A percentile compares a stretch with the other conserved stretches of the same genome.
These are phyloP conservation scores for Drosophila dunni DNA, from an alignment of 1,140 invertebrate genomes.

Conservation along the genomic window DNA sequence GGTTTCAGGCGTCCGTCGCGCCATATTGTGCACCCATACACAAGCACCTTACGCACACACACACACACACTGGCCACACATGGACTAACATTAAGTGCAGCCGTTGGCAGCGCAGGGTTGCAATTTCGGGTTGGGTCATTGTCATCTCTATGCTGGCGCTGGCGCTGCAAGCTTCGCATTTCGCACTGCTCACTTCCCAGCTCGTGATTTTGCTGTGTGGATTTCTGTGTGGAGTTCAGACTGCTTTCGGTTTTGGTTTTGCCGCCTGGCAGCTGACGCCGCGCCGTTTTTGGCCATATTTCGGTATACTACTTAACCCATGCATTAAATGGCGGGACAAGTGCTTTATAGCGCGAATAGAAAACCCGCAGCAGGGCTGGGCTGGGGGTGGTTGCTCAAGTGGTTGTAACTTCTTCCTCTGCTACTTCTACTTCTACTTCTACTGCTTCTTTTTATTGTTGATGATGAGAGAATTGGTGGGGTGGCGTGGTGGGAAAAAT, in stretches of 20 bases:
- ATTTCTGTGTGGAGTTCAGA: slow-evolving; percentile 15
- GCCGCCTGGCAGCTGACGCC: slow-evolving; percentile 63
- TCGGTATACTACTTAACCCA: slow-evolving; percentile 80
- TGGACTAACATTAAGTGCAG: slow-evolving; percentile 64
- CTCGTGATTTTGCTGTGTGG: background rate
- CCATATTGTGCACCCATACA: slow-evolving; percentile 56
- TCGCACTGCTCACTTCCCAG: slow-evolving; percentile 14
- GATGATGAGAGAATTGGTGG: slow-evolving; percentile 53
- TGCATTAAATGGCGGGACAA: slow-evolving; percentile 81
- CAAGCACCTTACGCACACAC: slow-evolving; percentile 57
- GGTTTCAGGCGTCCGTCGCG: slow-evolving; percentile 40
- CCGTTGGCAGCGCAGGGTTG: slow-evolving; percentile 62
- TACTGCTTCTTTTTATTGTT: slow-evolving; percentile 17
- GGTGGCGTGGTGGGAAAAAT: slow-evolving; percentile 18
- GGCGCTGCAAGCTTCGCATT: slow-evolving; percentile 45
- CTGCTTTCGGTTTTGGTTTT: too few species aligned
- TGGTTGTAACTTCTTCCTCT: slow-evolving; percentile 25
- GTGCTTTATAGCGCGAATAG: slow-evolving; percentile 56
- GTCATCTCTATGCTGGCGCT: slow-evolving; percentile 36
- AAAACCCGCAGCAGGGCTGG: background rate
- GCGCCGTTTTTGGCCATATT: slow-evolving; percentile 64
- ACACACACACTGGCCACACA: slow-evolving; percentile 21
- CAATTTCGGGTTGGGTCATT: slow-evolving; percentile 54
- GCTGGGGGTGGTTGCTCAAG: slow-evolving; percentile 33
- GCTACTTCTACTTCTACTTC: slow-evolving; percentile 36